Evolutionary conservation across 2,888 invertebrate genomes (phyloP).

Genomic region (Drosophila parthenogenetica): DNA sequence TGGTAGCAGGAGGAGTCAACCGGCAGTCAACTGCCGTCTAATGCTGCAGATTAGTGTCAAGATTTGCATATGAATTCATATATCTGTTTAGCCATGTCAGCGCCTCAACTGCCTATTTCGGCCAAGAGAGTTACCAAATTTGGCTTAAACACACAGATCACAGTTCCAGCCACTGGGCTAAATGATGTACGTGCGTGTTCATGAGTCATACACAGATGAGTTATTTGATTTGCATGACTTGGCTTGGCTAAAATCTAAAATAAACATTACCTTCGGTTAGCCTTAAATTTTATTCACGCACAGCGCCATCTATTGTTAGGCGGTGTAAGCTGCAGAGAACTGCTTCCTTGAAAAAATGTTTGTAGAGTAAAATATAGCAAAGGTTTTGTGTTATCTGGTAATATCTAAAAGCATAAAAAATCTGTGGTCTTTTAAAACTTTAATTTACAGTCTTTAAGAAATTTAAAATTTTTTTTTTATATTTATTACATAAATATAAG

Average conservation of each 20-base stretch:
- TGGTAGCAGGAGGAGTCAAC: slow-evolving; percentile 59
- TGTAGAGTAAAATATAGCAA: too few species aligned
- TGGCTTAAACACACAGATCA: slow-evolving; percentile 33
- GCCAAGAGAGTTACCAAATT: slow-evolving; percentile 47
- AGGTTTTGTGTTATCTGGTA: too few species aligned
- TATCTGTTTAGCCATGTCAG: slow-evolving; percentile 52
- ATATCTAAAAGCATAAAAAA: too few species aligned
- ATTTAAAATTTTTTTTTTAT: too few species aligned
- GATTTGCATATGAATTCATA: slow-evolving; percentile 79
- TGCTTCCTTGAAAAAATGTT: too few species aligned
- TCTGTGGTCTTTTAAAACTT: too few species aligned
- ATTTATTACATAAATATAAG: background rate
- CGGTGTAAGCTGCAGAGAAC: background rate
- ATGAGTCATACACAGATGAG: slow-evolving; percentile 41
- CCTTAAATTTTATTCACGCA: background rate
- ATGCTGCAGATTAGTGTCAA: slow-evolving; percentile 78
- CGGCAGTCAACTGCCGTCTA: slow-evolving; percentile 45
- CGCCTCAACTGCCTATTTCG: slow-evolving; percentile 55
- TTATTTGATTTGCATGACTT: slow-evolving; percentile 13
- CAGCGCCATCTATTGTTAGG: background rate
- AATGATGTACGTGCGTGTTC: slow-evolving; percentile 46
- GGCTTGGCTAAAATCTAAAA: background rate
- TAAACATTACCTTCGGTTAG: background rate
- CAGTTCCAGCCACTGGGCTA: slow-evolving; percentile 25
- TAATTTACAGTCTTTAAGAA: too few species aligned